Base-by-base conservation (phyloP, 2,797 vertebrate genomes). In the Ispidina lecontei region DNA sequence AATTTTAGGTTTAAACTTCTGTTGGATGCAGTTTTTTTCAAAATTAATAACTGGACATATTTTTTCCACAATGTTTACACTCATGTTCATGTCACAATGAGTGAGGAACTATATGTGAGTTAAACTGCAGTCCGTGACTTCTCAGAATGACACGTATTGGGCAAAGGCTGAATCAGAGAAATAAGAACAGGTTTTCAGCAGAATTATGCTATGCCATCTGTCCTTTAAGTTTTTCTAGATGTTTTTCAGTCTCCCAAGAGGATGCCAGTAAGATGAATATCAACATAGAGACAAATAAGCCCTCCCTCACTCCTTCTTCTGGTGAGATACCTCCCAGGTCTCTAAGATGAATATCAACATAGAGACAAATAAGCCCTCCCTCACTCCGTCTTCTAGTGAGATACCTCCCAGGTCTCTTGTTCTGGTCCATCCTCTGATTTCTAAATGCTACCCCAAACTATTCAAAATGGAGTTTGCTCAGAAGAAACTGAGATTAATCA, bases 151-250 rank as follows among this genome's bases (percentile, higher is more conserved):
- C 59, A 78, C 35, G 55, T 52, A 56, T 5, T 43, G 70, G 43
- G 79, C 46, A 89, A 89, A 37, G 79, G 31, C 49, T 93, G 86
- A 94, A 91, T 78, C 69, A 85, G 28, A 93, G 37, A 84, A 85
- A 69, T 29, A 83, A 72, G 43, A 87, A 78, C 56, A 91, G n/a
- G 85, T 80, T 91, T 92, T 72, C 73, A 85, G 63, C 47, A 78
- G 54, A 78, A 44, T 73, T 90, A 37, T 64, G 37, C n/a, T 76
- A 13, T 51, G 74, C 90, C 72, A 68, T 93, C 89, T 92, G 91
- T 92, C 72, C 55, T 84, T 72, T 63, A 47, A 72, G 35, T 47
- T 89, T 33, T 72, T 91, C 51, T 85, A 83, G n/a, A 35, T 67
- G 56, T 37, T 89, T 91, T 78, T 84, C 89, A 75, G 44, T 80